Evolutionary conservation across 2,797 vertebrate genomes (phyloP).

Genomic region (Coilia nasus): DNA sequence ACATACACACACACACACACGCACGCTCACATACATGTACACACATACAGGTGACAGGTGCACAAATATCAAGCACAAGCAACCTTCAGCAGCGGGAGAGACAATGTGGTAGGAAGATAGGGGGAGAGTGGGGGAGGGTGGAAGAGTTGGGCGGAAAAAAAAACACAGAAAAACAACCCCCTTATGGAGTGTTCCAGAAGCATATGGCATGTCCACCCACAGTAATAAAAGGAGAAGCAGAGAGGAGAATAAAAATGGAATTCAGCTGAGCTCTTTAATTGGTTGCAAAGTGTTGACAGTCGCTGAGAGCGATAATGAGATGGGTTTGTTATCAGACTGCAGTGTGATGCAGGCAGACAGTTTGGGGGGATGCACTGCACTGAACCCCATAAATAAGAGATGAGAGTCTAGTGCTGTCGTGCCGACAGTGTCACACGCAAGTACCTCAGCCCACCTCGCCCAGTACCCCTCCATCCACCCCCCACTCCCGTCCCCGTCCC

Average conservation of each 20-base stretch:
- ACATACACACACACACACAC: not conserved
- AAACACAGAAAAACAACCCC: constrained; percentile 52
- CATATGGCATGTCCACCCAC: constrained; percentile 61
- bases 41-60: constrained; percentile 6
- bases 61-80: constrained; percentile 11
- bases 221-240: constrained; percentile 30
- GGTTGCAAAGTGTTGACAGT: constrained; percentile 49
- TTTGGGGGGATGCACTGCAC: constrained; percentile 56
- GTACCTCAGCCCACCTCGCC: constrained; percentile 36
- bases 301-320: constrained; percentile 38
- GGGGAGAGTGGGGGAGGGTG: not conserved
- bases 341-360: not conserved
- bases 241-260: constrained; percentile 35
- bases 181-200: constrained; percentile 52
- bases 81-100: constrained; percentile 16
- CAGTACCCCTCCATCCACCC: constrained; percentile 40
- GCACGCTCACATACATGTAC: not conserved
- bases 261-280: constrained; percentile 50
- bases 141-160: constrained; percentile 15
- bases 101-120: not conserved
- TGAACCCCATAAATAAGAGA: constrained; percentile 71
- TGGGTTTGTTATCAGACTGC: not conserved
- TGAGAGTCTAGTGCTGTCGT: constrained; percentile 40
- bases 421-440: constrained; percentile 1
- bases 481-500: constrained; percentile 28